Evolutionary conservation across 2,888 invertebrate species (phyloP).

Genomic region (Schizaphis graminum): DNA sequence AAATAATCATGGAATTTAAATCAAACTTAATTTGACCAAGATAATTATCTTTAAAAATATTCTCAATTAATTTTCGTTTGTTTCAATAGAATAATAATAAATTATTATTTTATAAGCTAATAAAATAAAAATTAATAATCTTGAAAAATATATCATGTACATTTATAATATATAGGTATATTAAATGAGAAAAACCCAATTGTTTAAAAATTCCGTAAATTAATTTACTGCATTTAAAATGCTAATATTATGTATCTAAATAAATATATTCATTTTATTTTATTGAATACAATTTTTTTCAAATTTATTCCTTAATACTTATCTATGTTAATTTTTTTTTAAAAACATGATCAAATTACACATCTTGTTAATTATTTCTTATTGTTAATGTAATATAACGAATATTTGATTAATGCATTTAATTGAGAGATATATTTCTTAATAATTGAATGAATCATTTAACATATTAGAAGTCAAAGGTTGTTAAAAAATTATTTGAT

Average conservation of each 20-base stretch:
- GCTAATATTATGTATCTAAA: neutral
- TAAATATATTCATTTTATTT: neutral
- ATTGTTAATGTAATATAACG: neutral
- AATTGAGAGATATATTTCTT: neutral
- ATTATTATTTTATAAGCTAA: neutral
- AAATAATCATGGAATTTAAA: neutral
- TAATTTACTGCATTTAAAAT: neutral
- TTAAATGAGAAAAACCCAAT: neutral
- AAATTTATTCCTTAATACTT: neutral
- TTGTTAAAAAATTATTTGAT: constrained; percentile 5
- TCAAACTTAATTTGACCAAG: neutral
- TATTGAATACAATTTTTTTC: neutral
- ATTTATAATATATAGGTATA: too few relatives aligned
- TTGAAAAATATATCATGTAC: neutral
- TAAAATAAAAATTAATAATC: neutral
- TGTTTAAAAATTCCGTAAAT: neutral
- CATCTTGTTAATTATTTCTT: neutral
- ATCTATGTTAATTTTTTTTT: neutral
- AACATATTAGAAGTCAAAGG: neutral
- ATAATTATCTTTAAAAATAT: neutral
- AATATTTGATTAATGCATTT: neutral
- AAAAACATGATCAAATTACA: neutral
- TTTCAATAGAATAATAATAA: neutral
- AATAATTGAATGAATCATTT: neutral
- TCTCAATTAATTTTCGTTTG: neutral